Base-by-base conservation (phyloP, 2,113 vertebrate genomes). In the Tylochromis polylepis region DNA sequence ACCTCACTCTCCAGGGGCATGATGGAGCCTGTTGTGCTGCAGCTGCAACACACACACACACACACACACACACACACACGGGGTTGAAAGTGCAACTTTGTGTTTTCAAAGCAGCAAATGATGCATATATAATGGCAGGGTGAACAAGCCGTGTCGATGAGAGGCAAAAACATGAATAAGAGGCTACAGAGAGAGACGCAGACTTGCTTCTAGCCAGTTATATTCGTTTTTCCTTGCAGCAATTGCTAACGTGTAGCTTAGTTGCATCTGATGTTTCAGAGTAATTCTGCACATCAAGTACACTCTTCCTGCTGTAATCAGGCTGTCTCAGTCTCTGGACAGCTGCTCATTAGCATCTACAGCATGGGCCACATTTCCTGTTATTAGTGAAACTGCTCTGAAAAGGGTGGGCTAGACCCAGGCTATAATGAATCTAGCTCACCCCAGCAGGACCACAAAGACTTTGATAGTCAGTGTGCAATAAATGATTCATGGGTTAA, bases 291-390 rank as follows among this genome's bases (percentile, higher is more conserved):
- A 65, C 22, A 79, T 79, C 90, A 93, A 90, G 86, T 72, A 77
- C 72, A 80, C 72, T 83, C 83, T 91, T 90, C 89, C 85, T 84
- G 86, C 91, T 94, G 85, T 89, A 91, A 92, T 93, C 93, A 85
- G 75, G 34, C 84, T 72, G 86, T 85, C 88, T 91, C 53, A 51
- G 77, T 59, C 85, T 90, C 67, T 67, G 85, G 60, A 85, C 92
- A 93, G 87, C 90, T 89, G 89, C 85, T 91, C 84, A 94, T 96
- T 95, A 94, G 88, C 91, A 93, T 94, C 85, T 88, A 67, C 85
- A 87, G 87, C 90, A 89, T 81, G 46, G 83, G 84, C 85, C 59
- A 34, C 27, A 82, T 83, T 94, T 95, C 94, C 93, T 92, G 94
- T 93, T 89, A 95, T 95, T 93, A 93, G 84, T 14, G 29, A 43